These are phyloP conservation scores for Diadegma fenestrale DNA, from an alignment of 2,888 invertebrate genomes.

Conservation along the genomic window DNA sequence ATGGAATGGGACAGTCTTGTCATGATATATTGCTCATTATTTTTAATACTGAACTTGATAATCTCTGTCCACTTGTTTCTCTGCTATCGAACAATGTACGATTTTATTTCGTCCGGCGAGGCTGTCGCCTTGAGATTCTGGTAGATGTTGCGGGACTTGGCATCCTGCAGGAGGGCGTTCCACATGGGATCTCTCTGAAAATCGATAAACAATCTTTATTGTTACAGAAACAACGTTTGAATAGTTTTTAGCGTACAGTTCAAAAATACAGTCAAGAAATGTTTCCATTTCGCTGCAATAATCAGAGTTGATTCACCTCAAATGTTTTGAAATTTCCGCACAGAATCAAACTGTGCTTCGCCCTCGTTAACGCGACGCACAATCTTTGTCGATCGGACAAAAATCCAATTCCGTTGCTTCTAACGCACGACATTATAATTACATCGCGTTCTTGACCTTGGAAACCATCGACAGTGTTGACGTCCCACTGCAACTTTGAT, in stretches of 20 bases:
- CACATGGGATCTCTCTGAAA: slow-evolving; percentile 81
- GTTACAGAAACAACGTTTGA: too few species aligned
- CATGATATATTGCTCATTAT: too few species aligned
- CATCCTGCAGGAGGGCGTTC: slow-evolving; percentile 78
- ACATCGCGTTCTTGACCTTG: slow-evolving; percentile 96
- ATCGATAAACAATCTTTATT: background rate
- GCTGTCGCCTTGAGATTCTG: slow-evolving; percentile 73
- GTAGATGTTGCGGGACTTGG: slow-evolving; percentile 75
- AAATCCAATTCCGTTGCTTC: slow-evolving; percentile 92
- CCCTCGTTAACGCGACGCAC: slow-evolving; percentile 95
- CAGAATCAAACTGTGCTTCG: slow-evolving; percentile 90
- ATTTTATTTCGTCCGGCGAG: slow-evolving; percentile 68
- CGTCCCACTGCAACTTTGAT: slow-evolving; percentile 83
- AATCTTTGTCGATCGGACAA: slow-evolving; percentile 91
- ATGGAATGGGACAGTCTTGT: too few species aligned
- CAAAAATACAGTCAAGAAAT: too few species aligned
- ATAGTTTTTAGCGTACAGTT: too few species aligned
- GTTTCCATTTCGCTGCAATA: background rate
- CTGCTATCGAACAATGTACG: slow-evolving; percentile 67
- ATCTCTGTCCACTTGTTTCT: background rate
- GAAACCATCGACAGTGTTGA: slow-evolving; percentile 93
- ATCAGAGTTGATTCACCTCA: slow-evolving; percentile 84
- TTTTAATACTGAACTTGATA: background rate
- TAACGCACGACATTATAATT: slow-evolving; percentile 93
- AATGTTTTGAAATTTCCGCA: slow-evolving; percentile 90